Base-by-base conservation (phyloP, 2,797 vertebrate species). In the Pipistrellus nathusii region DNA sequence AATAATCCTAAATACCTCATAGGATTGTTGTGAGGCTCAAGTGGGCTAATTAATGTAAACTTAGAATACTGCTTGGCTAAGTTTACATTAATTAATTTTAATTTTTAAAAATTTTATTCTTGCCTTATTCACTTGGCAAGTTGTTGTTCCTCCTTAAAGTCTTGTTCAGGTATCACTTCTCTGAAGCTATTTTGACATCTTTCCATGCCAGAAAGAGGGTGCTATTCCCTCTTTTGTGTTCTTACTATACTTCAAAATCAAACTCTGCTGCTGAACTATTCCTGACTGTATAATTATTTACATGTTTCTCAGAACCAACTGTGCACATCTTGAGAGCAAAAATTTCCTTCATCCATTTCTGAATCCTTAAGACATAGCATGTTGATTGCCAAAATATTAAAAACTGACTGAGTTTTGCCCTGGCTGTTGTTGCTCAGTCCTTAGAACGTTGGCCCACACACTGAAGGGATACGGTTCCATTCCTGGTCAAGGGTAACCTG, bases 331-430 rank as follows among this genome's bases (percentile, higher is more conserved):
- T 92, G 41, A 48, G 71, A 91, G 38, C 18, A 78, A 90, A 20
- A 72, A 92, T 32, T 75, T 73, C 78, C 69, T 89, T 89, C 41
- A 87, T 75, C 5, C 20, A 75, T 91, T 82, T 95, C 76, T 85
- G 3, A 69, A 90, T 75, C 13, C 30, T 4, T 88, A 83, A 90
- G 12, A 73, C 14, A 57, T 66, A 84, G 2, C 25, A 71, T 18
- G 21, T 12, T 66, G 44, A n/a, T 51, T 71, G 57, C 15, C 48
- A 86, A 83, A 38, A 6, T 14, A 41, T 13, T 57, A 38, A 27
- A 71, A 76, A 80, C 64, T 32, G 64, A 32, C n/a, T 32, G 30
- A 66, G 14, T 32, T 66, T 66, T n/a, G 7, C 14, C 30, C 62
- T n/a, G 2, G 62, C 30, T n/a, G 30, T 7, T 66, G 62, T 66